Conservation (phyloP, 2,888 invertebrate species). For the Eulithis testata region DNA sequence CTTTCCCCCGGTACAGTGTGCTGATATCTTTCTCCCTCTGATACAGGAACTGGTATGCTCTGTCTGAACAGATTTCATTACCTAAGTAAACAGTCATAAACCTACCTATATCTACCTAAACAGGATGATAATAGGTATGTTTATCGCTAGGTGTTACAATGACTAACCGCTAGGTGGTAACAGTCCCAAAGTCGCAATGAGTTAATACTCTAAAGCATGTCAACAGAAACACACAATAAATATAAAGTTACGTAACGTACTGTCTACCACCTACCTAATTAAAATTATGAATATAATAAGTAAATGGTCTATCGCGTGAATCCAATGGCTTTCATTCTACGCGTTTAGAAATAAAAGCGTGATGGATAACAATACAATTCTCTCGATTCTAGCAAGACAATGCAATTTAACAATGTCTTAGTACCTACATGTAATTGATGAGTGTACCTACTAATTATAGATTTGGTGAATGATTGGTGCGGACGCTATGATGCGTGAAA, state of each 20-base stretch:
- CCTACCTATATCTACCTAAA: neutral
- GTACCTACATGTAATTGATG: constrained; percentile 36
- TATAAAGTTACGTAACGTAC: constrained; percentile 14
- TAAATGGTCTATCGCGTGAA: constrained; percentile 10
- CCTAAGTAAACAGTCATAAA: constrained; percentile 34
- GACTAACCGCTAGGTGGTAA: neutral
- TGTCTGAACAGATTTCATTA: constrained; percentile 69
- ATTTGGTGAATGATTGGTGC: constrained; percentile 65
- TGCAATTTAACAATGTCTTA: constrained; percentile 30
- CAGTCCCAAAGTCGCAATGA: constrained; percentile 4
- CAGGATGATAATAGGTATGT: too few species aligned
- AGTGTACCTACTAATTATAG: constrained; percentile 54
- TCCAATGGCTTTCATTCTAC: constrained; percentile 12
- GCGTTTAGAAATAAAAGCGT: constrained; percentile 17
- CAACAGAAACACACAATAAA: constrained; percentile 48
- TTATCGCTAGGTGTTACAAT: too few species aligned
- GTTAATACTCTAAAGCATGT: constrained; percentile 23
- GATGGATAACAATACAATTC: constrained; percentile 25
- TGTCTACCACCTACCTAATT: neutral
- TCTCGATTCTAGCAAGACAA: constrained; percentile 25
- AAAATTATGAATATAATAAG: constrained; percentile 6
- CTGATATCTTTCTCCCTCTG: constrained; percentile 52
- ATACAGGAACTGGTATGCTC: constrained; percentile 54
- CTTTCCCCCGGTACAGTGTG: constrained; percentile 54
- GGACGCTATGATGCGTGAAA: constrained; percentile 68